Evolutionary conservation across 1,140 invertebrate genomes (phyloP).

Genomic region (Leptinotarsa undecemlineata): DNA sequence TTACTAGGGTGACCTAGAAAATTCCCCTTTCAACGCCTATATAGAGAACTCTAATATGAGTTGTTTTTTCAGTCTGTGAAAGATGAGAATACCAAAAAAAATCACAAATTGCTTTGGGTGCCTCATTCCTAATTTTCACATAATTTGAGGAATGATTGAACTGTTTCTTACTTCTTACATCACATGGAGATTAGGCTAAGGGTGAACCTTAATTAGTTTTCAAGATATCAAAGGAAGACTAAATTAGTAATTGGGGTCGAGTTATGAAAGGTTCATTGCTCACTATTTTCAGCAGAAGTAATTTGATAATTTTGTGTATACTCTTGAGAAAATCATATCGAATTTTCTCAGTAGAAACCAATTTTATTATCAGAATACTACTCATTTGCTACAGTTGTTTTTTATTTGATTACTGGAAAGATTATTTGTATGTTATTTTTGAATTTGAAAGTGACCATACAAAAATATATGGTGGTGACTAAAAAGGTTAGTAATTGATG

Average conservation of each 20-base stretch:
- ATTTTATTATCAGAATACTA: not conserved
- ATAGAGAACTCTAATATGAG: too few relatives aligned
- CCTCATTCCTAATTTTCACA: too few relatives aligned
- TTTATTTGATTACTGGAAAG: not conserved
- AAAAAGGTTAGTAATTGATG: too few relatives aligned
- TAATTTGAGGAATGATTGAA: not conserved
- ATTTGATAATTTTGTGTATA: constrained; percentile 21
- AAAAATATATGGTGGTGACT: too few relatives aligned
- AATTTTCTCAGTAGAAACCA: constrained; percentile 10
- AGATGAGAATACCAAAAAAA: too few relatives aligned
- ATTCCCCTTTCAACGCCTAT: too few relatives aligned
- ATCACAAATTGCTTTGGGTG: too few relatives aligned
- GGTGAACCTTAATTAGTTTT: constrained; percentile 29
- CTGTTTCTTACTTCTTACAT: not conserved
- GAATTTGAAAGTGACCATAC: not conserved
- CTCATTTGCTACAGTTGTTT: not conserved
- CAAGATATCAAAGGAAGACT: constrained; percentile 26
- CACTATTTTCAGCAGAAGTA: constrained; percentile 19
- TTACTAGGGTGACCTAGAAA: too few relatives aligned
- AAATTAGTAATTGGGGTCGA: constrained; percentile 36
- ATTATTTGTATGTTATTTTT: not conserved
- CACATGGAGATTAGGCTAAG: not conserved
- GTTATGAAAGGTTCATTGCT: constrained; percentile 25
- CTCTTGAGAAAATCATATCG: not conserved
- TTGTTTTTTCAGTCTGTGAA: too few relatives aligned